Evolutionary conservation across 2,888 invertebrate species (phyloP).

Genomic region (Hydroisotoma schaefferi): DNA sequence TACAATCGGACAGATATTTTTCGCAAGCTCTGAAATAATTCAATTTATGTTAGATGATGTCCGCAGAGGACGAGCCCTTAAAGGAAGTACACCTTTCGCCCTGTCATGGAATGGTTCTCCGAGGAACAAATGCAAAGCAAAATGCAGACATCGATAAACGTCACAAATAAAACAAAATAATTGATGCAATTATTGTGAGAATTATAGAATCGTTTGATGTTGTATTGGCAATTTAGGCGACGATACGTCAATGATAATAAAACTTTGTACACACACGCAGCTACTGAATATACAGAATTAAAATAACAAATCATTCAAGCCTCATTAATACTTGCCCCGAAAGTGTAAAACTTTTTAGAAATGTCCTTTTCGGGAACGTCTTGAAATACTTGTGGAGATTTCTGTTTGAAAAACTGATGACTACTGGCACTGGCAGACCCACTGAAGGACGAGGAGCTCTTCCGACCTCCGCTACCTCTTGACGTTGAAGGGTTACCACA

Average conservation of each 20-base stretch:
- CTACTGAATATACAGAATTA: too few species aligned
- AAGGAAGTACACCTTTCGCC: conserved; percentile 55
- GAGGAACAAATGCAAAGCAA: conserved; percentile 55
- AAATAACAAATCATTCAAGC: too few species aligned
- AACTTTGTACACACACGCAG: too few species aligned
- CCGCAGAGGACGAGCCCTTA: conserved; percentile 58
- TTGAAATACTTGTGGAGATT: conserved; percentile 9
- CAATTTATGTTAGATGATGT: conserved; percentile 53
- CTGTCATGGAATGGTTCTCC: conserved; percentile 59
- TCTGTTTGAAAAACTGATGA: background rate
- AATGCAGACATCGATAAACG: conserved; percentile 51
- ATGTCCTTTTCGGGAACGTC: conserved; percentile 10
- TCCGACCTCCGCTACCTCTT: background rate
- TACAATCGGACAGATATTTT: too few species aligned
- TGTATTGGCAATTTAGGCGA: too few species aligned
- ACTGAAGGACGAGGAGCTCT: background rate
- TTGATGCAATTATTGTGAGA: too few species aligned
- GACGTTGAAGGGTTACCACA: conserved; percentile 12
- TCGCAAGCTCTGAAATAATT: background rate
- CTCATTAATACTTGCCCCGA: background rate
- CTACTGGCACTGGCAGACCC: background rate
- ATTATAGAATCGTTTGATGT: too few species aligned
- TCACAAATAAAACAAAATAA: too few species aligned
- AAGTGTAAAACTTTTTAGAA: conserved; percentile 15
- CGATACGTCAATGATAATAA: too few species aligned